Percentiles rank a stretch among this genome's conserved stretches.
phyloP scores from a whole-genome alignment of 2,797 vertebrate genomes.

The Sebastolobus altivelis region DNA sequence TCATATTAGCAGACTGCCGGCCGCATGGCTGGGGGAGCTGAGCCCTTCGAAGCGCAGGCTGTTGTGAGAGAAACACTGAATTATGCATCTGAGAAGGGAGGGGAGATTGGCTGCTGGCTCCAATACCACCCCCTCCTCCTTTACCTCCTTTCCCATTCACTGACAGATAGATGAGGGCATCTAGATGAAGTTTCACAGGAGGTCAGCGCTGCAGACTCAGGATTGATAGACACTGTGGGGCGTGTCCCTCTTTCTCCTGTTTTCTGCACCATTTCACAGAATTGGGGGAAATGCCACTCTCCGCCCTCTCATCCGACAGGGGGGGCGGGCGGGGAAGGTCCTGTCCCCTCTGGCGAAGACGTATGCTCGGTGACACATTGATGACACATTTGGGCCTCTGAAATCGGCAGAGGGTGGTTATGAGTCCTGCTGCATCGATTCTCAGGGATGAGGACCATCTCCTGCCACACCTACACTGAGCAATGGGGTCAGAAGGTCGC shows the following conservation, averaged over 20 bases:
- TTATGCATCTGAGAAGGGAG: slow-evolving; percentile 81
- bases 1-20: slow-evolving; percentile 83
- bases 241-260: slow-evolving; percentile 61
- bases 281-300: slow-evolving; percentile 69
- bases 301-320: slow-evolving; percentile 55
- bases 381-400: slow-evolving; percentile 71
- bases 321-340: slow-evolving; percentile 45
- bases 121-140: slow-evolving; percentile 68
- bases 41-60: slow-evolving; percentile 80
- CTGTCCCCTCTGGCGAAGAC: slow-evolving; percentile 65
- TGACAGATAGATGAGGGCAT: slow-evolving; percentile 79
- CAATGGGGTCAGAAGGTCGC: slow-evolving; percentile 80
- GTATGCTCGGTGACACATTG: slow-evolving; percentile 69
- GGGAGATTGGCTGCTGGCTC: slow-evolving; percentile 77
- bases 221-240: slow-evolving; percentile 71
- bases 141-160: slow-evolving; percentile 73
- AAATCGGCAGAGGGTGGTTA: slow-evolving; percentile 56
- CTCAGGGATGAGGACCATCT: slow-evolving; percentile 65
- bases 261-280: slow-evolving; percentile 85
- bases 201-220: slow-evolving; percentile 67
- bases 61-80: slow-evolving; percentile 87
- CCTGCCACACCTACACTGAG: slow-evolving; percentile 66
- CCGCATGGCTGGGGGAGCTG: slow-evolving; percentile 83
- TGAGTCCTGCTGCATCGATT: slow-evolving; percentile 74
- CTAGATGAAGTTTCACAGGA: slow-evolving; percentile 76